Base-by-base conservation (phyloP, 2,113 vertebrate genomes). In the Oreotrochilus melanogaster region DNA sequence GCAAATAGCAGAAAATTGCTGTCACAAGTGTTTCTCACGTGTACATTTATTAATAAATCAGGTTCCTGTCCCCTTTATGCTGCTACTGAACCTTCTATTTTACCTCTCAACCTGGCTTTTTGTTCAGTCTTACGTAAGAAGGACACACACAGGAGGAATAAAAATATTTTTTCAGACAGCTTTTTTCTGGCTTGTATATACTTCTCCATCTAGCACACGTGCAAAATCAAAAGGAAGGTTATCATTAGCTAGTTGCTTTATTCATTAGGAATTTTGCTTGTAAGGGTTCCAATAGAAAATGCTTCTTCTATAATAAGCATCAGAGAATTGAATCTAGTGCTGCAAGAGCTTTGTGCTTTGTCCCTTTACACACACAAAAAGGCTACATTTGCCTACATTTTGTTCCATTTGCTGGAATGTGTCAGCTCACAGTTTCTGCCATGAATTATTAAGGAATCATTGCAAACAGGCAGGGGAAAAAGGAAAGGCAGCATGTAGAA, bases 361-460 rank as follows among this genome's bases (percentile, higher is more conserved):
- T 62, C 62, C 37, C 30, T 67, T 84, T 25, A 67, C 56, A 95
- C 39, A 39, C 39, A 39, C 39, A 78, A 69, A 70, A 69, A 86
- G 25, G n/a, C 54, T 51, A 35, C 37, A n/a, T 76, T 89, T 89
- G 87, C 91, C 67, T 78, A 56, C 56, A 48, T 95, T 96, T 88
- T 88, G 33, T 92, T 91, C 51, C 35, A 25, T 71, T 69, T 5
- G 1, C 21, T 39, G 39, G 12, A 57, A 75, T 12, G 27, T 43
- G 56, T 16, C 56, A 35, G 51, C 86, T 91, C 66, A 53, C 24
- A 66, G 47, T 37, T 60, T 89, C 19, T 48, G 0, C 39, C 65
- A 88, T 95, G 33, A 94, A 89, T 92, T 97, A 95, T 95, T 95
- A 82, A 92, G 93, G 82, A 95, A 85, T n/a, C 66, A 37, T 62